These are phyloP conservation scores for Saturnia pavonia DNA, from an alignment of 2,888 invertebrate genomes.

Conservation along the genomic window DNA sequence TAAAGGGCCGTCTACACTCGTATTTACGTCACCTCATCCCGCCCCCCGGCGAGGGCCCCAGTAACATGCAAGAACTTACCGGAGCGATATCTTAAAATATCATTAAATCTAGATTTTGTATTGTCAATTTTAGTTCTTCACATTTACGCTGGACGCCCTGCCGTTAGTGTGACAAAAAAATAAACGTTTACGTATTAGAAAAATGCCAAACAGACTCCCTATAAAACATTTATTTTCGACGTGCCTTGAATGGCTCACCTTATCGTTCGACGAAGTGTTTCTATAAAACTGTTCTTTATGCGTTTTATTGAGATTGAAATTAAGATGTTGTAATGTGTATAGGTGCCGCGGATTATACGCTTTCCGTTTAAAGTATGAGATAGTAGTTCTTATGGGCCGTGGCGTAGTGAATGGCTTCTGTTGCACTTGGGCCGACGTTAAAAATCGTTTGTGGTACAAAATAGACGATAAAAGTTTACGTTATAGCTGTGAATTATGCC, in stretches of 20 bases:
- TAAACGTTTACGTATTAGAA: background rate
- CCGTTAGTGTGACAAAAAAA: no score
- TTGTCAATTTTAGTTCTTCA: background rate
- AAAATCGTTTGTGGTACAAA: background rate
- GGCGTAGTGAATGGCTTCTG: constrained; percentile 15
- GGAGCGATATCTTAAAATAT: no score
- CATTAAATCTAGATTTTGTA: no score
- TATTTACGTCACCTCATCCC: no score
- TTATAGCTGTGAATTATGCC: background rate
- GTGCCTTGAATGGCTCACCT: constrained; percentile 41
- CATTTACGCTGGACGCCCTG: background rate
- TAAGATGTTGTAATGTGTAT: constrained; percentile 69
- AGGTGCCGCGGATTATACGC: constrained; percentile 25
- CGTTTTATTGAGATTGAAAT: constrained; percentile 73
- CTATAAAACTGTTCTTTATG: constrained; percentile 71
- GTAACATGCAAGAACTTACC: no score
- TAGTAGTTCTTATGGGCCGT: constrained; percentile 10
- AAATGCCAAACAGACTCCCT: background rate
- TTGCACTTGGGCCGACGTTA: constrained; percentile 8
- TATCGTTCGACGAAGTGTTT: constrained; percentile 45
- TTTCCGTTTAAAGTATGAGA: constrained; percentile 23
- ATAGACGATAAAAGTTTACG: constrained; percentile 11
- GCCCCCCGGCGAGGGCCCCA: no score
- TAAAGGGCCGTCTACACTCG: no score
- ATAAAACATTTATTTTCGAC: background rate